Percentiles rank a stretch among this genome's conserved stretches.
phyloP scores from a whole-genome alignment of 2,888 invertebrate genomes.

The Drosophila antonietae region DNA sequence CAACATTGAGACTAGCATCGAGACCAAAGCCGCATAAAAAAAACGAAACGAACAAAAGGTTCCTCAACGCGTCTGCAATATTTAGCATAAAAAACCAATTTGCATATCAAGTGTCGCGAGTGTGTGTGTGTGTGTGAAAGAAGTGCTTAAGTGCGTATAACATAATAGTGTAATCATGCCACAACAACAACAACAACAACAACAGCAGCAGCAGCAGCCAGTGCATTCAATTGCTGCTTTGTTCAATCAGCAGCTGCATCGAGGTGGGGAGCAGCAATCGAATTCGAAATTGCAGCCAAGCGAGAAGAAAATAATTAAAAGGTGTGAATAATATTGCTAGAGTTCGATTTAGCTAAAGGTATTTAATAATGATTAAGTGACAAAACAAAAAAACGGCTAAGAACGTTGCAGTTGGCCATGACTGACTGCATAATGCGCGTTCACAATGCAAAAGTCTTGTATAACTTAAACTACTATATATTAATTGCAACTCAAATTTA shows the following conservation, averaged over 20 bases:
- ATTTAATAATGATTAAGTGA: too few species aligned
- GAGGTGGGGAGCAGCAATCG: constrained; percentile 27
- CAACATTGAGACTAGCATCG: constrained; percentile 31
- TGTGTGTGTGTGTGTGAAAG: constrained; percentile 20
- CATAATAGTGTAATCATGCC: constrained; percentile 44
- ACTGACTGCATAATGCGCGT: neutral
- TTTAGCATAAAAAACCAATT: constrained; percentile 45
- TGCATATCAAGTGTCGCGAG: constrained; percentile 42
- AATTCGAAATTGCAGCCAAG: constrained; percentile 34
- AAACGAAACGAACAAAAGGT: constrained; percentile 11
- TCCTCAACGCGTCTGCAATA: constrained; percentile 40
- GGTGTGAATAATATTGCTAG: constrained; percentile 52
- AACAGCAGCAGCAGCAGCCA: constrained; percentile 34
- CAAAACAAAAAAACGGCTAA: neutral
- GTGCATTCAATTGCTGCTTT: constrained; percentile 31
- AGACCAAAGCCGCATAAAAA: constrained; percentile 20
- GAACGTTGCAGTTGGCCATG: neutral
- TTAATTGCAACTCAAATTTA: too few species aligned
- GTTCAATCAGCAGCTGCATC: constrained; percentile 37
- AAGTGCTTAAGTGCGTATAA: constrained; percentile 45
- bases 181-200: constrained; percentile 16
- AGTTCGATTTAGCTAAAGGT: constrained; percentile 11
- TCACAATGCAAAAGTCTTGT: neutral
- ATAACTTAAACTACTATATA: too few species aligned
- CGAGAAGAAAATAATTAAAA: constrained; percentile 41